Evolutionary conservation across 2,888 invertebrate species (phyloP), one percentile per base, ranked within the genome.

Genomic region (Choristoneura rosaceana): DNA sequence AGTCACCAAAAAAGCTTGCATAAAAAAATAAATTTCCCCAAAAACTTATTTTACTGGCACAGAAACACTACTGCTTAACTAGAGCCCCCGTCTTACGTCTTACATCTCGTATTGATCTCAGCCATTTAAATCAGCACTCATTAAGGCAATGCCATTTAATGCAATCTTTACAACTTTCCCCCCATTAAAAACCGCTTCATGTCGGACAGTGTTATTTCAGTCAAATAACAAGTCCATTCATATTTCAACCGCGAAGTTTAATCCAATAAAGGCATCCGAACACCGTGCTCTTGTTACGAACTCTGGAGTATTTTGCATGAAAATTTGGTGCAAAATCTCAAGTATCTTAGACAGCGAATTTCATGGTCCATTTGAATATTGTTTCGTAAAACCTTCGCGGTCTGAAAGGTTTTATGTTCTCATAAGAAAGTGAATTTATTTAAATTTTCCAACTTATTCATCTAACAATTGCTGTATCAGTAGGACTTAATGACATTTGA

Each of bases 251-350:
- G 25, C 58, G 50, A 43, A 66, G 60, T 71, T 64, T 60, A 52
- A 64, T 69, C 59, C 50, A 60, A 69, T 69, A 69, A 71, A 70
- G 70, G 38, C 41, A 58, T 33, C 15, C 45, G 60, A 70, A 58
- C 47, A 65, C 47, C 34, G 47, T 50, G 61, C 47, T 47, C 64
- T 38, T 64, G 64, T 58, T 67, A 9, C n/a, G 58, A 34, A 47
- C 50, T 59, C 63, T 34, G 43, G 41, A 59, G 43, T 63, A 69
- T 69, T 68, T 68, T 73, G 41, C 59, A 68, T 59, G 50, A 55
- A 59, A 68, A 41, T 68, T 63, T 64, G 62, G 71, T 59, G 45
- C 33, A 38, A 58, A 63, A 68, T 68, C 63, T 63, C 58, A 50
- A 68, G 68, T 59, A 68, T 67, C 41, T 62, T 25, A 10, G 17